Conservation (phyloP, 1,140 invertebrate species). For the Micrasema minimum region DNA sequence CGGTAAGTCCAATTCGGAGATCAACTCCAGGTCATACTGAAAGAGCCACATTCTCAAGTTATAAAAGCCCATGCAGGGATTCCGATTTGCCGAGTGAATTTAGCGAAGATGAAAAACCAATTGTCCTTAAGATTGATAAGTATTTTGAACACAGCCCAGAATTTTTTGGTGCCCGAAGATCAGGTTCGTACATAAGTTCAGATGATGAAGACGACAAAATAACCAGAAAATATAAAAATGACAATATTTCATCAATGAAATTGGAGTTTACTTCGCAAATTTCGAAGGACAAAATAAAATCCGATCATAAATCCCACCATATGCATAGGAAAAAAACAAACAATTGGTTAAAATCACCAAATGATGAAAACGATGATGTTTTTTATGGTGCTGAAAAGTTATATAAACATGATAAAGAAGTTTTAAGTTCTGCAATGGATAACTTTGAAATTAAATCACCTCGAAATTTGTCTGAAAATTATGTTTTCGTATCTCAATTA, state of each 20-base stretch:
- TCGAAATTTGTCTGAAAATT: neutral
- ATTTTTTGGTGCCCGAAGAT: slow-evolving; percentile 63
- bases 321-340: slow-evolving; percentile 10
- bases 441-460: slow-evolving; percentile 9
- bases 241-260: slow-evolving; percentile 6
- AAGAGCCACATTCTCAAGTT: slow-evolving; percentile 55
- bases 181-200: slow-evolving; percentile 52
- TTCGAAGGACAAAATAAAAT: slow-evolving; percentile 11
- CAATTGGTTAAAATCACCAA: neutral
- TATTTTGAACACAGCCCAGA: slow-evolving; percentile 68
- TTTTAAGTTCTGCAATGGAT: neutral
- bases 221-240: slow-evolving; percentile 21
- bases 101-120: slow-evolving; percentile 65
- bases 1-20: slow-evolving; percentile 46
- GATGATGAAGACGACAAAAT: slow-evolving; percentile 50
- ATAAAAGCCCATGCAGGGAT: slow-evolving; percentile 61
- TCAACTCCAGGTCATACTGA: slow-evolving; percentile 31
- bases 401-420: slow-evolving; percentile 4
- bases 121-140: slow-evolving; percentile 66
- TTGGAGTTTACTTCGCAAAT: slow-evolving; percentile 13
- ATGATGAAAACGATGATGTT: slow-evolving; percentile 16
- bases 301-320: slow-evolving; percentile 1
- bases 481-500: neutral
- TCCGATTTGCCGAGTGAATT: slow-evolving; percentile 62
- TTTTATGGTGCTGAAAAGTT: neutral